Evolutionary conservation across 2,113 vertebrate species (phyloP), one percentile per base, ranked within the genome.

Genomic region (Chunga burmeisteri): DNA sequence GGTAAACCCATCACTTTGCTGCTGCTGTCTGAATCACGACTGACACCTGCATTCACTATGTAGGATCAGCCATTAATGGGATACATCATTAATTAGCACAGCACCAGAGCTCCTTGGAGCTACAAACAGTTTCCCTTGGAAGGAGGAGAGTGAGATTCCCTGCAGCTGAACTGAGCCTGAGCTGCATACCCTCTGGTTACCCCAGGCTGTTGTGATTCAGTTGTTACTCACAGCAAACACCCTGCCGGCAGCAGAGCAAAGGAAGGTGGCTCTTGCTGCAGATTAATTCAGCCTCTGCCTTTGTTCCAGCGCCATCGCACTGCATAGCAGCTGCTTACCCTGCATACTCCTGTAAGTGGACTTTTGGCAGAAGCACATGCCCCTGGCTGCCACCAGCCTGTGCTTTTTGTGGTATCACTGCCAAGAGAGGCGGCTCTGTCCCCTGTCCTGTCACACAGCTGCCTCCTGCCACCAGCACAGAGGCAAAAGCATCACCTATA

Each of bases 331-430:
- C 81, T 87, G 53, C 81, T 61, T 5, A 13, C 40, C 44, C 73
- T 0, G 0, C 10, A 2, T 38, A 2, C 40, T 87, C 55, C 68
- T 1, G 26, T 4, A 5, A 42, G 53, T 2, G 29, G 58, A n/a
- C 25, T 79, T 38, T 32, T 40, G 72, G 78, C 85, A 62, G 82
- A 40, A 80, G 13, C 40, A 3, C 2, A 5, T 18, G 58, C 53
- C 75, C 58, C 71, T 61, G 84, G 40, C 70, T 73, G 74, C 9
- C 9, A 16, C 63, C 72, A 73, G 42, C 46, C 62, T 27, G 14
- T 23, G 61, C 34, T 73, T 49, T 86, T 29, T 14, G 62, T 73
- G 67, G 21, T 30, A 6, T 27, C 38, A 3, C 50, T 71, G 30
- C 68, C 36, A 44, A 32, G 5, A 74, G 53, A 49, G 66, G 22